Conservation (phyloP, 2,888 invertebrate species). For the Byasa hedistus region DNA sequence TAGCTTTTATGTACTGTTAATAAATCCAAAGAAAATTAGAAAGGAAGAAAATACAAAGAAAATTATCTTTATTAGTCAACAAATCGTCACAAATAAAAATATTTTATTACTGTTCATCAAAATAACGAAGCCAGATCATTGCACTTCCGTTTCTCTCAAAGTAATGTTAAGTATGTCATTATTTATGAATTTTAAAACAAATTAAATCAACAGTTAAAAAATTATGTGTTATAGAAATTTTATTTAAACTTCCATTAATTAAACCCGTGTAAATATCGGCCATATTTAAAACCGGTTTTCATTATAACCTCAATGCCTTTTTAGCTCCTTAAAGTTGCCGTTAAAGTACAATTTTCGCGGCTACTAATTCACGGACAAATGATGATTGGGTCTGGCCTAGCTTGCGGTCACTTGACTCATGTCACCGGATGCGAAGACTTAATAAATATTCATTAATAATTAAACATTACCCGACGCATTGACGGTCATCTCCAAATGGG, state of each 20-base stretch:
- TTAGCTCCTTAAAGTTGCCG: slow-evolving; percentile 18
- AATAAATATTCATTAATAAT: slow-evolving; percentile 31
- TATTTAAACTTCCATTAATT: no score
- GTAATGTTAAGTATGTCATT: neutral
- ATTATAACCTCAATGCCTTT: slow-evolving; percentile 1
- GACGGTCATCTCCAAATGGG: slow-evolving; percentile 18
- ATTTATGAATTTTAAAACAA: neutral
- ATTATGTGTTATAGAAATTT: no score
- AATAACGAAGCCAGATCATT: neutral
- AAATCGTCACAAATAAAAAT: no score
- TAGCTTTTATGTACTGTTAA: no score
- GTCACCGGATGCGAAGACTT: slow-evolving; percentile 47
- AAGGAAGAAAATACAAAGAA: no score
- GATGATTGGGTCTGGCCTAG: slow-evolving; percentile 25
- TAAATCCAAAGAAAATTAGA: no score
- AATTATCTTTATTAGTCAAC: no score
- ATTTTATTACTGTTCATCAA: neutral
- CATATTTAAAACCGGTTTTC: slow-evolving; percentile 5
- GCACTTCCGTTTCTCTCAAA: neutral
- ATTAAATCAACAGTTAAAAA: neutral
- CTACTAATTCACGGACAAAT: slow-evolving; percentile 24
- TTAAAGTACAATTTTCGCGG: slow-evolving; percentile 25
- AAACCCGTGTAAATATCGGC: no score
- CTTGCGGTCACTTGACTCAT: slow-evolving; percentile 37
- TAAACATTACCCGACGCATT: slow-evolving; percentile 15